Conservation (phyloP, 1,140 invertebrate genomes). For the Macrobrachium nipponense region DNA sequence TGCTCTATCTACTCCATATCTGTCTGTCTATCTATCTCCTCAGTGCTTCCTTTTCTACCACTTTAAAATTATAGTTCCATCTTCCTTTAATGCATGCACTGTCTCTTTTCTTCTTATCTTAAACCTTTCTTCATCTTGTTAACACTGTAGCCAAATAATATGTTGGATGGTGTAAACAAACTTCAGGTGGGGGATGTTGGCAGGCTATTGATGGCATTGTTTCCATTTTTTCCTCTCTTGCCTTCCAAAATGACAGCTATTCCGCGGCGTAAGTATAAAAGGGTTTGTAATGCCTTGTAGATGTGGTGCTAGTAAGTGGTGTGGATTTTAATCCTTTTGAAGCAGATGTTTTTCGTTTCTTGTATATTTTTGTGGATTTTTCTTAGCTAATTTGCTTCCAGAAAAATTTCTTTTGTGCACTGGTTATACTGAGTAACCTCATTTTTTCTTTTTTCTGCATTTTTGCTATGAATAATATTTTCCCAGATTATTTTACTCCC, state of each 20-base stretch:
- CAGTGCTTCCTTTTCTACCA: conserved; percentile 5
- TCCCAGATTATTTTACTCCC: background rate
- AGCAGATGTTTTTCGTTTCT: conserved; percentile 32
- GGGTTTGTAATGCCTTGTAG: conserved; percentile 60
- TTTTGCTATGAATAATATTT: background rate
- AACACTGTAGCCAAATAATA: conserved; percentile 51
- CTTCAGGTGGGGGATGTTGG: conserved; percentile 43
- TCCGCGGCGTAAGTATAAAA: conserved; percentile 57
- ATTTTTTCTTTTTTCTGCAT: no score
- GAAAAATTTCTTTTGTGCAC: conserved; percentile 29
- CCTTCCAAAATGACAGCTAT: conserved; percentile 56
- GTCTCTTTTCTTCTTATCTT: conserved; percentile 39
- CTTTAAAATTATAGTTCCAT: conserved; percentile 16
- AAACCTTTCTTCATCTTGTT: conserved; percentile 21
- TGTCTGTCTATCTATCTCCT: conserved; percentile 10
- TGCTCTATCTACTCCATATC: conserved; percentile 1
- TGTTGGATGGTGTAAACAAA: conserved; percentile 55
- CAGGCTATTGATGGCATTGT: conserved; percentile 62
- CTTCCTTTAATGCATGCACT: conserved; percentile 41
- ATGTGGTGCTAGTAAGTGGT: conserved; percentile 59
- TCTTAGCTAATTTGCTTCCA: conserved; percentile 40
- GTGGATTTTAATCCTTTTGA: conserved; percentile 29
- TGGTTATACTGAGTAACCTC: background rate
- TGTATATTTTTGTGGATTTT: conserved; percentile 31
- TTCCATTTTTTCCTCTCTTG: conserved; percentile 65